Evolutionary conservation across 2,113 vertebrate species (phyloP).

Genomic region (Cyanoderma ruficeps): DNA sequence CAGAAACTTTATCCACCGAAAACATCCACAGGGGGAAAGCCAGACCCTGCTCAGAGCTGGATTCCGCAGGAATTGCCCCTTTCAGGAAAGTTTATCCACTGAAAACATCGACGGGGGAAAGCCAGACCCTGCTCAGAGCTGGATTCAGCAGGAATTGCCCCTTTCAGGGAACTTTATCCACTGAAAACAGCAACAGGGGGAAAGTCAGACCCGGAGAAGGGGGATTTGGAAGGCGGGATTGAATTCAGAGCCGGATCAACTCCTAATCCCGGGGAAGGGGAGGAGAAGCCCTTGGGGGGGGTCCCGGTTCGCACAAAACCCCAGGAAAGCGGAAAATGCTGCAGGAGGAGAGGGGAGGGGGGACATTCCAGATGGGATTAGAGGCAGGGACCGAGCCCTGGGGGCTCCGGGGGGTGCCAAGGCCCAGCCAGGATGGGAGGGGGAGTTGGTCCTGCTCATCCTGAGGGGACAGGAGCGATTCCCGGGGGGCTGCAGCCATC

Average conservation of each 20-base stretch:
- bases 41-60: too few species aligned
- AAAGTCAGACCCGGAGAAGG: neutral
- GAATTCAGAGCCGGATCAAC: neutral
- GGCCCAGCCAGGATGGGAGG: neutral
- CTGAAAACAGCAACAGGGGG: neutral
- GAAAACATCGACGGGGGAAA: too few species aligned
- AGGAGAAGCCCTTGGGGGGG: accelerated
- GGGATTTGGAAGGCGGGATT: neutral
- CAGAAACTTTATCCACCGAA: too few species aligned
- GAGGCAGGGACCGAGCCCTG: neutral
- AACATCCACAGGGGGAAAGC: too few species aligned
- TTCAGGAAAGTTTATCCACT: too few species aligned
- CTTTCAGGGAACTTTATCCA: neutral
- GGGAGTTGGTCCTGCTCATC: neutral
- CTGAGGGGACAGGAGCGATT: accelerated
- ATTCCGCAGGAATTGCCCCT: too few species aligned
- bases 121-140: neutral
- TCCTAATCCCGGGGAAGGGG: neutral
- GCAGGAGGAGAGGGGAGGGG: neutral
- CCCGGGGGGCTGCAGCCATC: neutral
- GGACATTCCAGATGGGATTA: neutral
- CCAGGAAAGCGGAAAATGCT: neutral
- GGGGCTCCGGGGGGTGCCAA: neutral
- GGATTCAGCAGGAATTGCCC: neutral
- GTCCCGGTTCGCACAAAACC: neutral